These are phyloP conservation scores for Gryllus longicercus DNA, from an alignment of 2,888 invertebrate species.

Conservation along the genomic window DNA sequence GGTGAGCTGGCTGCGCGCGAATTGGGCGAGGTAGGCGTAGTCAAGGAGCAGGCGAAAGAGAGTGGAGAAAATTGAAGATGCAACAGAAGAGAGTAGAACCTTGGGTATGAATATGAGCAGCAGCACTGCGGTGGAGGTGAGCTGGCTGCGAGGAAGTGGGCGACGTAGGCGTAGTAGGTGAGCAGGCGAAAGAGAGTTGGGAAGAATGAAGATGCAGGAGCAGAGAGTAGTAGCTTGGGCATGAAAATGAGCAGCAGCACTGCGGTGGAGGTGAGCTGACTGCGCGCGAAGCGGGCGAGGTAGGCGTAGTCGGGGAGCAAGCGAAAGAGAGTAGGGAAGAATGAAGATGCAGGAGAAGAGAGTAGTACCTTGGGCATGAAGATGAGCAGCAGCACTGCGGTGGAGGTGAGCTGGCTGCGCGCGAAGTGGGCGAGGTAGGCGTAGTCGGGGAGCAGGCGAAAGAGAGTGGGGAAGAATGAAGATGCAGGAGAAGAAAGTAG, in stretches of 20 bases:
- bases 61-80: not conserved
- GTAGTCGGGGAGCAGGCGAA: constrained; percentile 64
- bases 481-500: no score
- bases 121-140: constrained; percentile 80
- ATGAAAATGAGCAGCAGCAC: no score
- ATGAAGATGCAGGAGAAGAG: no score
- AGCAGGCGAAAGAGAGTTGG: not conserved
- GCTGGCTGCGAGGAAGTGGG: constrained; percentile 82
- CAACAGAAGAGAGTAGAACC: constrained; percentile 45
- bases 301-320: no score
- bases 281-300: no score
- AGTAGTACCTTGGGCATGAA: constrained; percentile 73
- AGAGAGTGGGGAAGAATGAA: no score
- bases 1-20: constrained; percentile 81
- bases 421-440: constrained; percentile 76
- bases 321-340: constrained; percentile 62
- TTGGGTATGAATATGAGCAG: constrained; percentile 85
- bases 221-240: no score
- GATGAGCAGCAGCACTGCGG: constrained; percentile 77
- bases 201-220: not conserved
- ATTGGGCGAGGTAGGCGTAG: constrained; percentile 72
- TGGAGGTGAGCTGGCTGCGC: constrained; percentile 83
- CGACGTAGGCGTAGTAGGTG: constrained; percentile 56
- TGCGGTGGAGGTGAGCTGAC: no score
- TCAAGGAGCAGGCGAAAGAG: constrained; percentile 60